Evolutionary conservation across 1,140 invertebrate species (phyloP).

Genomic region (Drosophila ficusphila): DNA sequence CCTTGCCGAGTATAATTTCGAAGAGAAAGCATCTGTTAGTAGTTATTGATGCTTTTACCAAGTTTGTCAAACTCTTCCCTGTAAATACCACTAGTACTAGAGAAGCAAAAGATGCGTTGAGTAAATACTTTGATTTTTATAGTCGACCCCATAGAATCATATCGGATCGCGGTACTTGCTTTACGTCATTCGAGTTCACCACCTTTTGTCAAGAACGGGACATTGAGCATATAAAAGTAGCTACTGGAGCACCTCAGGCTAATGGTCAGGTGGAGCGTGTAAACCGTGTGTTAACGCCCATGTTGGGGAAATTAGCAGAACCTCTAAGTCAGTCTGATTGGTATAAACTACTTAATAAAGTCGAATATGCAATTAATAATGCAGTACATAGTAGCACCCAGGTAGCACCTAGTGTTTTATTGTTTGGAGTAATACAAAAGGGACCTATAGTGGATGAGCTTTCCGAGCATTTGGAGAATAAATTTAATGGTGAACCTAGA

Average conservation of each 20-base stretch:
- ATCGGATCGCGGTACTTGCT: slow-evolving; percentile 1
- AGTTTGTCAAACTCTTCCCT: slow-evolving; percentile 2
- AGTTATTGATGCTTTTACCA: slow-evolving; percentile 16
- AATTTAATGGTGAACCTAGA: neutral
- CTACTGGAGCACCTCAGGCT: neutral
- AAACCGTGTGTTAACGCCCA: neutral
- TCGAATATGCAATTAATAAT: neutral
- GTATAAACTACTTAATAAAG: neutral
- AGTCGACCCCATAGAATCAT: slow-evolving; percentile 4
- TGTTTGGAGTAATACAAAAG: neutral
- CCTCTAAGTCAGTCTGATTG: neutral
- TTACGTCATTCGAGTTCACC: slow-evolving; percentile 6
- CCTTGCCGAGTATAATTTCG: slow-evolving; percentile 1
- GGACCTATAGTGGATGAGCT: neutral
- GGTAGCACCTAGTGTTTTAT: too few species aligned
- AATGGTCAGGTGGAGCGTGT: slow-evolving; percentile 8
- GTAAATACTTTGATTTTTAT: neutral
- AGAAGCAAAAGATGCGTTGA: slow-evolving; percentile 1
- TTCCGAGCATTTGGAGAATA: neutral
- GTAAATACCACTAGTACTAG: neutral
- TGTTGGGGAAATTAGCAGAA: slow-evolving; percentile 3
- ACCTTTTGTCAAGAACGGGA: neutral
- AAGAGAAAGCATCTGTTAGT: slow-evolving; percentile 13
- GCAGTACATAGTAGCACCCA: neutral
- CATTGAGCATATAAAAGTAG: slow-evolving; percentile 2